Evolutionary conservation across 2,797 vertebrate genomes (phyloP).

Genomic region (Darevskia mixta): DNA sequence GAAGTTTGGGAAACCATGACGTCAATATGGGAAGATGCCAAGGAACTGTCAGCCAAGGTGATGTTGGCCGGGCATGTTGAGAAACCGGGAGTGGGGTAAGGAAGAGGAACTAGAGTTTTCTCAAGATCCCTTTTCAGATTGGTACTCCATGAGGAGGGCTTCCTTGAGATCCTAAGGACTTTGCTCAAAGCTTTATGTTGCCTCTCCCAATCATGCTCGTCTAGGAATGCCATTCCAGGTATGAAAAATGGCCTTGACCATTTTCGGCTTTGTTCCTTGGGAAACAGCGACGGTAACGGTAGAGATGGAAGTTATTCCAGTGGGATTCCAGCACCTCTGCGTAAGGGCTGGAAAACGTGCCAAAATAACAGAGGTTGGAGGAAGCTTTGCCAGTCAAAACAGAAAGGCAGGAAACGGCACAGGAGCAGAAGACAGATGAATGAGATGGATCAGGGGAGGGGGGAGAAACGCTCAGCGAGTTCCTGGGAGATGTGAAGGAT

Average conservation of each 20-base stretch:
- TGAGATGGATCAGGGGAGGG: constrained; percentile 33
- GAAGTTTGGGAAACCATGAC: constrained; percentile 57
- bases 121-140: neutral
- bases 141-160: neutral
- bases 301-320: neutral
- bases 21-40: constrained; percentile 48
- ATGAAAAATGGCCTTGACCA: neutral
- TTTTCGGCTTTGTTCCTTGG: neutral
- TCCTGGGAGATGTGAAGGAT: constrained; percentile 40
- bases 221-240: neutral
- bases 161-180: neutral
- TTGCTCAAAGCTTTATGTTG: neutral
- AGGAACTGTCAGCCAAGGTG: constrained; percentile 46
- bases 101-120: constrained; percentile 1
- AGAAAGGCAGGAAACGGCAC: constrained; percentile 49
- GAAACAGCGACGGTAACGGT: neutral
- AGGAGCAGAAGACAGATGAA: constrained; percentile 62
- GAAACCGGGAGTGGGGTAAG: neutral
- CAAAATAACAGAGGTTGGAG: constrained; percentile 50
- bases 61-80: constrained; percentile 55
- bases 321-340: constrained; percentile 57
- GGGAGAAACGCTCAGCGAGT: constrained; percentile 44
- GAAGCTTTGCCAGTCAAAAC: constrained; percentile 58
- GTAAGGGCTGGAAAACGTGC: constrained; percentile 36
- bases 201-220: constrained; percentile 4